Percentiles rank a stretch among this genome's conserved stretches.
Evolutionary conservation across 1,140 invertebrate species (phyloP).

Genomic region (Eriosoma lanigerum): DNA sequence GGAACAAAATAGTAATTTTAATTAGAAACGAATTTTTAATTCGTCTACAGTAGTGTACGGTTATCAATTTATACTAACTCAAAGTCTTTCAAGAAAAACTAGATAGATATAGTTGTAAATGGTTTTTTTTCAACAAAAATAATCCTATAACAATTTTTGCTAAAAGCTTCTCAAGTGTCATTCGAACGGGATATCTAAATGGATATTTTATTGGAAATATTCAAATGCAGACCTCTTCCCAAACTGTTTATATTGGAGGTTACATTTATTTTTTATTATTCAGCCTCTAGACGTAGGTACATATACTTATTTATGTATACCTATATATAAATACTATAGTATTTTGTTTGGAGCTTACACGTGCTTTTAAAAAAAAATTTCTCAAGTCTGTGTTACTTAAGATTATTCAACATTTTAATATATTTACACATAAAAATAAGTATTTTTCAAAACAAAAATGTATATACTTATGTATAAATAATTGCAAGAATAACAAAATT

Average conservation of each 20-base stretch:
- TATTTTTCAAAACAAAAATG: too few species aligned
- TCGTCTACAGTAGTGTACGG: too few species aligned
- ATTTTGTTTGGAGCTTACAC: too few species aligned
- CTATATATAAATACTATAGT: too few species aligned
- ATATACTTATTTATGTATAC: neutral
- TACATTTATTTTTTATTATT: conserved; percentile 12
- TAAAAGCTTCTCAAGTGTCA: conserved; percentile 47
- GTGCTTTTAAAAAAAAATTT: conserved; percentile 7
- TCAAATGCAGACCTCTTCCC: conserved; percentile 32
- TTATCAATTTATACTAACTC: too few species aligned
- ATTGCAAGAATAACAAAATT: too few species aligned
- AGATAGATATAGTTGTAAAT: neutral
- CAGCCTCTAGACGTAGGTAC: neutral
- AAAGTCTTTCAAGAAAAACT: neutral
- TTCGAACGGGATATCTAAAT: conserved; percentile 28
- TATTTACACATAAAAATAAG: neutral
- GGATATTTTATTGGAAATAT: conserved; percentile 48
- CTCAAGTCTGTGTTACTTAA: neutral
- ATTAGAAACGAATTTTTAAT: too few species aligned
- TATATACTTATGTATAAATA: too few species aligned
- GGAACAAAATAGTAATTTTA: too few species aligned
- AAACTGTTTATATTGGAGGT: conserved; percentile 30
- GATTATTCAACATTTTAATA: neutral
- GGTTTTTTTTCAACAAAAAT: neutral
- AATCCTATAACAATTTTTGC: conserved; percentile 39